A percentile compares a stretch with the other conserved stretches of the same genome.
Evolutionary conservation across 1,140 invertebrate genomes (phyloP).

Genomic region (Tenebrio molitor): DNA sequence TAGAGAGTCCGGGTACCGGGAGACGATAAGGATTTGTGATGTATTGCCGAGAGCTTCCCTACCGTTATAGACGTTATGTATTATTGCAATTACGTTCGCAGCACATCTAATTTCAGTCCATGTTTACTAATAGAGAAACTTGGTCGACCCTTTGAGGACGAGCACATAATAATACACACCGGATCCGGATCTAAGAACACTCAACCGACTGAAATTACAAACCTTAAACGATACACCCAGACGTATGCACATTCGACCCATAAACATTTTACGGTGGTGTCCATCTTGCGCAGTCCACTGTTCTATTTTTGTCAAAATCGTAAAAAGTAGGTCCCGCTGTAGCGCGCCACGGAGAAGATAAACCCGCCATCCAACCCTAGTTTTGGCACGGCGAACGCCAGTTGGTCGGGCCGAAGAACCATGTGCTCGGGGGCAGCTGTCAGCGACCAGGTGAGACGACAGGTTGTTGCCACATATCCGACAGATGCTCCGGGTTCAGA

Average conservation of each 20-base stretch:
- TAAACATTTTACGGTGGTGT: not conserved
- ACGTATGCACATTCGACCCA: not conserved
- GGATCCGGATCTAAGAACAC: conserved; percentile 5
- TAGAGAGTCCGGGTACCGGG: conserved; percentile 23
- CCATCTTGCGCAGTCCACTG: not conserved
- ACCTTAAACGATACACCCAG: conserved; percentile 8
- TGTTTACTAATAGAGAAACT: conserved; percentile 26
- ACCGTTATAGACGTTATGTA: conserved; percentile 13
- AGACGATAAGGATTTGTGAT: conserved; percentile 35
- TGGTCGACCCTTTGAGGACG: conserved; percentile 18
- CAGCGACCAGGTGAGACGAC: conserved; percentile 46
- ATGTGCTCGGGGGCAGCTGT: conserved; percentile 42
- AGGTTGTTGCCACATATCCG: conserved; percentile 45
- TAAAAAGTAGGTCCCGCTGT: not conserved
- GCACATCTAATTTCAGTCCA: conserved; percentile 14
- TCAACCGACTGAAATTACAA: conserved; percentile 17
- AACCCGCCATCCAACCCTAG: conserved; percentile 1
- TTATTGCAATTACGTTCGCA: conserved; percentile 26
- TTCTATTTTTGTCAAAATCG: not conserved
- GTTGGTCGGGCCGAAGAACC: conserved; percentile 27
- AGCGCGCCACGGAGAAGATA: not conserved
- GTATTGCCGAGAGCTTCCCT: conserved; percentile 15
- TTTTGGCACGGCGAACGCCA: conserved; percentile 35
- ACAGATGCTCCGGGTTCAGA: conserved; percentile 33
- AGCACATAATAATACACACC: not conserved